phyloP scores from a whole-genome alignment of 1,140 invertebrate genomes.

The Thereuonema tuberculata region DNA sequence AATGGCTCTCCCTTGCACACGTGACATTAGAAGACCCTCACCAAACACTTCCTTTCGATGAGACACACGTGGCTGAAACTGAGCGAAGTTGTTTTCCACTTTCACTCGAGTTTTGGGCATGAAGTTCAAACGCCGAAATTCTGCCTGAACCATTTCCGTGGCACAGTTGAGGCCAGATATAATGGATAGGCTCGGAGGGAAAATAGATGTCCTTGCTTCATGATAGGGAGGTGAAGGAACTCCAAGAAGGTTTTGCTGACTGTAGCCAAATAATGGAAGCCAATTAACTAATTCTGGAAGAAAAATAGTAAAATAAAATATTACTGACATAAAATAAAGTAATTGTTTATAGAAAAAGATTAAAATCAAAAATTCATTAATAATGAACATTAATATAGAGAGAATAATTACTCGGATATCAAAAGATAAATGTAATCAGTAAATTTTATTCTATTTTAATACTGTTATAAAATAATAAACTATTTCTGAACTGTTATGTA shows the following conservation, averaged over 20 bases:
- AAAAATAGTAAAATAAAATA: not conserved
- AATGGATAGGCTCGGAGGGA: slow-evolving; percentile 40
- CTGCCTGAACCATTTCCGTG: slow-evolving; percentile 62
- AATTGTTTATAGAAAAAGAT: no score
- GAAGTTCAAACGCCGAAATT: slow-evolving; percentile 65
- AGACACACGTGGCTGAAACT: slow-evolving; percentile 60
- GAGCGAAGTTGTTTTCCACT: slow-evolving; percentile 59
- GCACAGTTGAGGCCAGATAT: slow-evolving; percentile 78
- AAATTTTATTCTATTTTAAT: no score
- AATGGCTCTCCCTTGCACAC: slow-evolving; percentile 54
- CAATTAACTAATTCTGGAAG: slow-evolving; percentile 58
- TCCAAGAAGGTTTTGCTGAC: slow-evolving; percentile 69
- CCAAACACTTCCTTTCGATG: slow-evolving; percentile 74
- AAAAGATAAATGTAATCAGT: no score
- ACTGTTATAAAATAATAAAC: no score
- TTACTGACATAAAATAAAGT: no score
- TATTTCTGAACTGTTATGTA: no score
- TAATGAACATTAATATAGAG: no score
- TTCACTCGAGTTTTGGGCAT: slow-evolving; percentile 64
- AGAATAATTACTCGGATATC: no score
- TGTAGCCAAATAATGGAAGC: slow-evolving; percentile 75
- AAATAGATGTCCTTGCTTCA: slow-evolving; percentile 16
- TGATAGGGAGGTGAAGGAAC: slow-evolving; percentile 21
- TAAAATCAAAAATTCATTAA: no score
- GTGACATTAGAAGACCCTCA: slow-evolving; percentile 73